Evolutionary conservation across 2,888 invertebrate genomes (phyloP).

Genomic region (Apotomis capreana): DNA sequence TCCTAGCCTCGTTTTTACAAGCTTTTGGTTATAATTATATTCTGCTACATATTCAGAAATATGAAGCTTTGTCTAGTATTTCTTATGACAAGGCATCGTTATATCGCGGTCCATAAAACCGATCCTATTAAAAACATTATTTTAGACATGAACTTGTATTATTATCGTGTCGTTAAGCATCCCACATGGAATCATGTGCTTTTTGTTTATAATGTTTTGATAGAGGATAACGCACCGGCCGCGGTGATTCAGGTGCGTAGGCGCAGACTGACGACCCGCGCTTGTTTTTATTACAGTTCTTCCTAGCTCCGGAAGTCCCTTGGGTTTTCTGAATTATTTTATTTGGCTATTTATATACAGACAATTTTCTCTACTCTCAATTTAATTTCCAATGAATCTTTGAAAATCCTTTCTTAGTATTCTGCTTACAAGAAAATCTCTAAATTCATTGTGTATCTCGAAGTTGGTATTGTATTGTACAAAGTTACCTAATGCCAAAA

Average conservation of each 20-base stretch:
- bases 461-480: too few species aligned
- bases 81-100: not conserved
- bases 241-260: slow-evolving; percentile 58
- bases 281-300: not conserved
- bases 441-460: too few species aligned
- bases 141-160: slow-evolving; percentile 3
- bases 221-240: slow-evolving; percentile 53
- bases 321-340: too few species aligned
- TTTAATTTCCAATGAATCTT: too few species aligned
- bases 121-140: not conserved
- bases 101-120: not conserved
- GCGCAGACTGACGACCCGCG: slow-evolving; percentile 53
- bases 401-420: too few species aligned
- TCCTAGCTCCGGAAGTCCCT: not conserved
- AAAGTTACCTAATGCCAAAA: too few species aligned
- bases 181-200: slow-evolving; percentile 52
- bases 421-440: too few species aligned
- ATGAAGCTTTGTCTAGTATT: not conserved
- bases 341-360: too few species aligned
- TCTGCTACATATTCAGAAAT: too few species aligned
- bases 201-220: slow-evolving; percentile 55
- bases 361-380: too few species aligned
- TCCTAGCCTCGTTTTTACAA: not conserved
- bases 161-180: slow-evolving; percentile 40
- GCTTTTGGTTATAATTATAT: not conserved